These are phyloP conservation scores for Ophiodon elongatus DNA, from an alignment of 2,113 vertebrate species.

Conservation along the genomic window DNA sequence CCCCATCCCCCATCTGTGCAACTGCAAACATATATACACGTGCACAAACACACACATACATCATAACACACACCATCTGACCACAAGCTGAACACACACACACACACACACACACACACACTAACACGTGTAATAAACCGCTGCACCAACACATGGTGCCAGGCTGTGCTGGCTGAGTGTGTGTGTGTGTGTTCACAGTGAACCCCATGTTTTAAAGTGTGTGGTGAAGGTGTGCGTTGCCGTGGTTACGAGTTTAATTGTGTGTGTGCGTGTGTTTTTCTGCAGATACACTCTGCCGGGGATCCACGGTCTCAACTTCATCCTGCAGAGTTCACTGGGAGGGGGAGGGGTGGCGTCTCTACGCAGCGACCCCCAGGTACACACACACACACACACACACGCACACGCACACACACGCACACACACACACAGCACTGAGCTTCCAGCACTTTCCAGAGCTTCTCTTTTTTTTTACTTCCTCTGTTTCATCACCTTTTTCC, in stretches of 20 bases:
- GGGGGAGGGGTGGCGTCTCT: conserved; percentile 89
- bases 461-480: too few species aligned
- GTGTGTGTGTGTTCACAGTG: conserved; percentile 4
- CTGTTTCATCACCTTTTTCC: neutral
- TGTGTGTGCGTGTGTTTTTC: neutral
- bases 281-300: conserved; percentile 89
- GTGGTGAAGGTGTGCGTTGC: neutral
- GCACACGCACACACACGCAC: conserved; percentile 8
- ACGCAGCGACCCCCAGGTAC: conserved; percentile 91
- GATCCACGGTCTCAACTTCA: conserved; percentile 89
- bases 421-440: too few species aligned
- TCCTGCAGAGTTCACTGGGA: conserved; percentile 88
- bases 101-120: conserved; percentile 20
- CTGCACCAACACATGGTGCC: conserved; percentile 35
- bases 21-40: neutral
- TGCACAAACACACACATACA: neutral
- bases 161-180: neutral
- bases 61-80: neutral
- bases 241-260: conserved; percentile 2
- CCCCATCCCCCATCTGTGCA: too few species aligned
- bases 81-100: neutral
- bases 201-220: neutral
- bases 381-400: conserved; percentile 41
- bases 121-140: conserved; percentile 28
- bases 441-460: too few species aligned